phyloP scores from a whole-genome alignment of 1,140 invertebrate genomes.

The Archivesica marissinica region DNA sequence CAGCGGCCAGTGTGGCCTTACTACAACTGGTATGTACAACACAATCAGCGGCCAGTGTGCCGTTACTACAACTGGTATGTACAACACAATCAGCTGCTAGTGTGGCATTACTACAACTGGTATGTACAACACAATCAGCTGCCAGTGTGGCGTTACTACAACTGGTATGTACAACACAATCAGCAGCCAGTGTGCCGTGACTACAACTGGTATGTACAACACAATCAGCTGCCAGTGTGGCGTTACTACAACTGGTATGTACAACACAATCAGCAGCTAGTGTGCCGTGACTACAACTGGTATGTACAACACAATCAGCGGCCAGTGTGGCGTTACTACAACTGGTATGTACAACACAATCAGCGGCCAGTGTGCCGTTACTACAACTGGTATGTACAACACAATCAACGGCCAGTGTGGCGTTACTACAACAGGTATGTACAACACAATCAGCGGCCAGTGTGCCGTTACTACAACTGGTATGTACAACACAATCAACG shows the following conservation, averaged over 20 bases:
- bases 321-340: constrained; percentile 74
- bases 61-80: constrained; percentile 74
- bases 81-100: constrained; percentile 74
- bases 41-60: constrained; percentile 75
- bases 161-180: constrained; percentile 74
- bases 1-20: constrained; percentile 75
- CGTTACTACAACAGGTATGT: constrained; percentile 74
- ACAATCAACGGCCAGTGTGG: constrained; percentile 75
- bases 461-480: constrained; percentile 74
- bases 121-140: constrained; percentile 73
- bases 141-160: constrained; percentile 74
- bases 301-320: constrained; percentile 73
- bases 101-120: constrained; percentile 75
- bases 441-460: constrained; percentile 74
- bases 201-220: constrained; percentile 73
- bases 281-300: constrained; percentile 74
- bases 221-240: constrained; percentile 75
- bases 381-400: constrained; percentile 73
- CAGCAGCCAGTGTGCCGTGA: constrained; percentile 74
- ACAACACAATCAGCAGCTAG: constrained; percentile 74
- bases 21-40: constrained; percentile 73
- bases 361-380: constrained; percentile 75
- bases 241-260: constrained; percentile 74
- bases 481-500: constrained; percentile 73
- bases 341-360: constrained; percentile 74